Conservation (phyloP, 2,888 invertebrate species). For the Drosophila pegasa region DNA sequence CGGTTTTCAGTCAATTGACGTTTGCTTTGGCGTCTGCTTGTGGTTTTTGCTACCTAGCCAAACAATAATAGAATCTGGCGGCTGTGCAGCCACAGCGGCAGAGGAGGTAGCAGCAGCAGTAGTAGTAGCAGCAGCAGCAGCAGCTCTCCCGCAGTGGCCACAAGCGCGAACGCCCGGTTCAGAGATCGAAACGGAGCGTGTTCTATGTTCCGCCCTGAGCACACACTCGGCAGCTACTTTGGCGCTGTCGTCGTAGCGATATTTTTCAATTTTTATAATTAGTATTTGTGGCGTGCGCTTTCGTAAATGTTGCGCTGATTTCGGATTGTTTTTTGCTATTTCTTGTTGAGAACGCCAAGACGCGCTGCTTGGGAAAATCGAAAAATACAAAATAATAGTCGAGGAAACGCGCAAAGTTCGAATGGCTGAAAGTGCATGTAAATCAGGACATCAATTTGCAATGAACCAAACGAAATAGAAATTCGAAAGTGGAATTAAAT, state of each 20-base stretch:
- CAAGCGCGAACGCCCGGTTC: constrained; percentile 42
- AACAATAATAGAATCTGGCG: constrained; percentile 73
- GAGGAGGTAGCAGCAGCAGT: neutral
- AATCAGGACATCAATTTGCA: constrained; percentile 17
- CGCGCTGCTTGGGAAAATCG: constrained; percentile 18
- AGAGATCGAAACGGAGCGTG: constrained; percentile 61
- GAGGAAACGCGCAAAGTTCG: constrained; percentile 29
- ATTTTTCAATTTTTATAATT: constrained; percentile 80
- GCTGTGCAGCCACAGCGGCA: constrained; percentile 26
- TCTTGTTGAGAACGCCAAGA: constrained; percentile 38
- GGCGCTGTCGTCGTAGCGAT: constrained; percentile 65
- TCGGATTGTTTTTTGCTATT: constrained; percentile 60
- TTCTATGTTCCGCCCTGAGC: constrained; percentile 57
- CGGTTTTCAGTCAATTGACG: constrained; percentile 23
- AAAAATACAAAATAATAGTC: constrained; percentile 13
- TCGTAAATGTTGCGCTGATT: constrained; percentile 80
- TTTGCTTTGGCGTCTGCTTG: constrained; percentile 31
- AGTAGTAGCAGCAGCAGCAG: constrained; percentile 4
- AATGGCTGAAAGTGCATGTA: constrained; percentile 73
- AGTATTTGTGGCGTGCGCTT: constrained; percentile 82
- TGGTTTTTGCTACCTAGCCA: constrained; percentile 62
- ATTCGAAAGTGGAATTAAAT: constrained; percentile 21
- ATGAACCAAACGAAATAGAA: constrained; percentile 14
- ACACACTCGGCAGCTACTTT: constrained; percentile 68
- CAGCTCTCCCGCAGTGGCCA: constrained; percentile 70